A percentile compares a stretch with the other conserved stretches of the same genome.
These are phyloP conservation scores for Acleris holmiana DNA, from an alignment of 2,888 invertebrate genomes.

Conservation along the genomic window DNA sequence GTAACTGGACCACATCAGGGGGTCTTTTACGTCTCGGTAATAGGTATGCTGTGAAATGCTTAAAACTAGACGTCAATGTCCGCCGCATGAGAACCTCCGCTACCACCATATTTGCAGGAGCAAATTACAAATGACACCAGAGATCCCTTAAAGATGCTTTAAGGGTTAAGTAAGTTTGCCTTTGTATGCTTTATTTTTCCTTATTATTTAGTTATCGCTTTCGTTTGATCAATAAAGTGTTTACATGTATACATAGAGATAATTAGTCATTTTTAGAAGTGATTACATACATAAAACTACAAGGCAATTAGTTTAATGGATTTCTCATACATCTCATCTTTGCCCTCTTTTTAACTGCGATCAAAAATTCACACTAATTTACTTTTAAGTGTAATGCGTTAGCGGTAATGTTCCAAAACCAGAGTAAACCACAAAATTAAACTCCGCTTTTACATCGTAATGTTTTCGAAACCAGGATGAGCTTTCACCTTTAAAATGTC, in stretches of 20 bases:
- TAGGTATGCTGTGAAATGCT: too few relatives aligned
- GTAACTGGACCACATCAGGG: neutral
- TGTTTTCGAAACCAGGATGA: conserved; percentile 34
- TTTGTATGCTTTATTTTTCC: too few relatives aligned
- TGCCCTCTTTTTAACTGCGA: neutral
- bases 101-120: neutral
- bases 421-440: conserved; percentile 33
- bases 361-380: conserved; percentile 24
- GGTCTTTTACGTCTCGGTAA: too few relatives aligned
- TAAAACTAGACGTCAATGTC: neutral
- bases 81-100: neutral
- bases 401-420: conserved; percentile 26
- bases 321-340: neutral
- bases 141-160: too few relatives aligned
- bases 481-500: conserved; percentile 31
- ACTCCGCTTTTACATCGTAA: conserved; percentile 32
- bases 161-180: too few relatives aligned
- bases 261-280: too few relatives aligned
- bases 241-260: too few relatives aligned
- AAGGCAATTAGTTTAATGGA: neutral
- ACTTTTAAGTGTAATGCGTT: conserved; percentile 21
- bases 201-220: too few relatives aligned
- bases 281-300: too few relatives aligned
- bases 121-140: neutral
- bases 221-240: too few relatives aligned